Evolutionary conservation across 2,888 invertebrate species (phyloP), one percentile per base, ranked within the genome.

Genomic region (Anagyrus pseudococci): DNA sequence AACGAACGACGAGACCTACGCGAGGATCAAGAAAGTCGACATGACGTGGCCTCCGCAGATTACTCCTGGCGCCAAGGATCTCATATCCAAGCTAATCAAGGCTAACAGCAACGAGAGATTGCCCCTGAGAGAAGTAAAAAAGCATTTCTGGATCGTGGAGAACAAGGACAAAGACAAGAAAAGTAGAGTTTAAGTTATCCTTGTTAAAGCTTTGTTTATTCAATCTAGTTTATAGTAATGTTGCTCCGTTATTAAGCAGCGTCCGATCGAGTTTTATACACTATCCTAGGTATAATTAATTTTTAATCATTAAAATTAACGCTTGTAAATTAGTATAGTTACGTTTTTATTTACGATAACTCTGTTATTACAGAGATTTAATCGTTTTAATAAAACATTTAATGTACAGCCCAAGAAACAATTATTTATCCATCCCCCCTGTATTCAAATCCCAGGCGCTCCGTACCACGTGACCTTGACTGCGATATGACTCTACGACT

Each of bases 21-120:
- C 17, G 65, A 90, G 89, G 75, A 94, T 94, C 59, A 86, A 86
- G 64, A 87, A 86, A 78, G 88, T 88, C 0, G 87, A 88, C 62
- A 90, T 90, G 71, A 86, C 84, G 50, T 87, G 90, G 74, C 93
- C 94, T 1, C 84, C 86, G 1, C 88, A 87, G 78, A 84, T 94
- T 4, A 87, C 90, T 0, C 84, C 84, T n/a, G 87, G 85, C 46
- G 93, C 94, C 0, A 86, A 84, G 69, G 89, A 93, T 81, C 86
- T 94, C 56, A 93, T 94, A 76, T 85, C 86, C 4, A 89, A 88
- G 77, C 62, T 71, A 6, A 66, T 70, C 3, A 58, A 48, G 49
- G 64, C 54, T 44, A 53, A 66, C 7, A 68, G 71, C 44, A 22
- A 8, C 20, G 62, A 70, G 20, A 66, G 71, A 65, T 69, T 71